Evolutionary conservation across 2,113 vertebrate genomes (phyloP), one percentile per base, ranked within the genome.

Genomic region (Elgaria multicarinata): DNA sequence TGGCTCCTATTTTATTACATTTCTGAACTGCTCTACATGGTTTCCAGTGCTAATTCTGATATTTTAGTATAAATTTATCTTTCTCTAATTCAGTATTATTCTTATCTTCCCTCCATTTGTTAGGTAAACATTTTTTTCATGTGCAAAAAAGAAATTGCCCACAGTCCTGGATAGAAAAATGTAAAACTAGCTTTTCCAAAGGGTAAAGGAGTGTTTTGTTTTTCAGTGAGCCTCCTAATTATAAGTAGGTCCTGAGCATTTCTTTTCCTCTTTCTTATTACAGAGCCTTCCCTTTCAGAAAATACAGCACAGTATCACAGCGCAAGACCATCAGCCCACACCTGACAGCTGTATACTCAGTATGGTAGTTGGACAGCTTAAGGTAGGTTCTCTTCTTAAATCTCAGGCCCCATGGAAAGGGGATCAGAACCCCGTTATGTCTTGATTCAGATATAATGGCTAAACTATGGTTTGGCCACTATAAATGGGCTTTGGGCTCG

Each of bases 341-440:
- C 98, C 98, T 96, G 99, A 99, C 96, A 98, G 97, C 97, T 99
- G 98, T 97, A 99, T 99, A 97, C 93, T 99, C 96, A 99, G 98
- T 98, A 99, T 99, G 99, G 98, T 99, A 94, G 98, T 99, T 96
- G 99, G 99, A 95, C 99, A 99, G 96, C 98, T 99, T 92, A 99
- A 99, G 98, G 99, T 99, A 98, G 98, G 97, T 80, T 8, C 74
- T 72, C 20, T 85, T 50, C 75, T n/a, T 24, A 44, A n/a, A 1
- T 13, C 26, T 66, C 64, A 12, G 26, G 44, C 53, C 36, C 62
- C 42, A 4, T 14, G 74, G 16, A 76, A 72, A 2, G 67, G 24
- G 6, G 24, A 42, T 71, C 50, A 66, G 71, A 76, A 33, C 20
- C 3, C 74, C 39, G 1, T 6, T 62, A 5, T 22, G 46, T 10